Evolutionary conservation across 2,888 invertebrate species (phyloP), one percentile per base, ranked within the genome.

Genomic region (Epiperipatus broadwayi): DNA sequence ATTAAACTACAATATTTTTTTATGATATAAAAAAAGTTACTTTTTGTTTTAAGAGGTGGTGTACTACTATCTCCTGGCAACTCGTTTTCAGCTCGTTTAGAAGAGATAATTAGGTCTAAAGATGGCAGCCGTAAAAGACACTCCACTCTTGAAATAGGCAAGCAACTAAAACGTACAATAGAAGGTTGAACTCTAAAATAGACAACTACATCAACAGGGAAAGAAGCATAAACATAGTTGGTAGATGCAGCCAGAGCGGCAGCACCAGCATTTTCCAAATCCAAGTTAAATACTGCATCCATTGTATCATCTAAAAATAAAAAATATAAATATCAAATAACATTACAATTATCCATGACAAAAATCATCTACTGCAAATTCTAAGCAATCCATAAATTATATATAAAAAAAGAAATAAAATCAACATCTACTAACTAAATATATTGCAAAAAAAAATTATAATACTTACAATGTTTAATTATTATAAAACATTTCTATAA

Each of bases 181-280:
- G 87, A 87, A 1, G 93, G 91, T 58, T 93, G 89, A 75, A 95
- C 91, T 60, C 87, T 84, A 65, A 97, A 84, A 62, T 91, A 91
- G 29, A 97, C 91, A 49, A 97, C 83, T 18, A 97, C 91, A 63
- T 97, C 95, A 1, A 97, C 91, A 0, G 95, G 95, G 60, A 97
- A 93, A 39, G 89, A 85, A 25, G 84, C 78, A 45, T 51, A 49
- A 10, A 46, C 49, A 43, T 47, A 50, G 40, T 49, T 47, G 31
- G 47, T 45, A 31, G 50, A 47, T 10, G 47, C 46, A n/a, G 42
- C 45, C 5, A n/a, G n/a, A n/a, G n/a, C n/a, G n/a, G n/a, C n/a
- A n/a, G n/a, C n/a, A n/a, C n/a, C n/a, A n/a, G n/a, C n/a, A n/a
- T n/a, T n/a, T n/a, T n/a, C n/a, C n/a, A n/a, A n/a, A n/a, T 33